Evolutionary conservation across 2,113 vertebrate genomes (phyloP).

Genomic region (Elgaria multicarinata): DNA sequence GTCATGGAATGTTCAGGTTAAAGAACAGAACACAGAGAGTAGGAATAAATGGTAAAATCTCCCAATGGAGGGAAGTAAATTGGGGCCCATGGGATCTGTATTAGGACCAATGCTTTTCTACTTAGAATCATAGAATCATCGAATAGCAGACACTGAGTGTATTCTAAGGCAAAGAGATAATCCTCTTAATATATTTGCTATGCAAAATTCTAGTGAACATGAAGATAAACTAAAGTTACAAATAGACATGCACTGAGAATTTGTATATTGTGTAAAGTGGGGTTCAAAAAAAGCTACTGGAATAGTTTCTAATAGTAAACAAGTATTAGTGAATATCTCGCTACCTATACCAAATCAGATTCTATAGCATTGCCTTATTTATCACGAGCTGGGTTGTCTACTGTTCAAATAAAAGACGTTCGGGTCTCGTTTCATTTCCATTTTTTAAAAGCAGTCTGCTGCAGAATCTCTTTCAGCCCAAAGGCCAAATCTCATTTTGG

Average conservation of each 20-base stretch:
- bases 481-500: neutral
- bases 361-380: conserved; percentile 11
- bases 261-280: conserved; percentile 28
- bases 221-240: conserved; percentile 68
- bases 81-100: no score
- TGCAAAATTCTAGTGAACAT: conserved; percentile 61
- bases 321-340: neutral
- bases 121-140: no score
- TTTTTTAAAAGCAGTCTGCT: conserved; percentile 24
- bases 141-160: conserved; percentile 62
- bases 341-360: neutral
- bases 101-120: no score
- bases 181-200: conserved; percentile 71
- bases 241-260: conserved; percentile 66
- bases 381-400: neutral
- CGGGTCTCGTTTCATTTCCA: neutral
- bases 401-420: conserved; percentile 29
- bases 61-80: no score
- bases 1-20: no score
- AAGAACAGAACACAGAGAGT: no score
- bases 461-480: neutral
- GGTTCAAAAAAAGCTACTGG: neutral
- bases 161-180: conserved; percentile 69
- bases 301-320: neutral
- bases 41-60: no score